phyloP scores from a whole-genome alignment of 2,888 invertebrate genomes.

The Epicampocera succincta region DNA sequence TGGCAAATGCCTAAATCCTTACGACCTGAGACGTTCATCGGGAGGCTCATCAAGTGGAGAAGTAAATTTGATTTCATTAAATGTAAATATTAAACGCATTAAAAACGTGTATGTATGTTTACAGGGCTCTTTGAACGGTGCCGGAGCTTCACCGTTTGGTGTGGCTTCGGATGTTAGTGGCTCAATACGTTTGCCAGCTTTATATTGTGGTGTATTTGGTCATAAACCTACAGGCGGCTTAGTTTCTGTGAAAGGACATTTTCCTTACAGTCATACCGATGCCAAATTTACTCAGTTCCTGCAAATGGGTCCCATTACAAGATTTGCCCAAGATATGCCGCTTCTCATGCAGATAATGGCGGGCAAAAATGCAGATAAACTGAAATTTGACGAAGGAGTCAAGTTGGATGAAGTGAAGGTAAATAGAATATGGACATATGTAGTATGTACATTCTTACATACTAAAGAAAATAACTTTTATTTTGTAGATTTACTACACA shows the following conservation, averaged over 20 bases:
- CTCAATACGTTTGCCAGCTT: constrained; percentile 91
- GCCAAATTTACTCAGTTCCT: constrained; percentile 83
- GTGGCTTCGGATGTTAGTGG: constrained; percentile 93
- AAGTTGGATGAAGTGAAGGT: constrained; percentile 83
- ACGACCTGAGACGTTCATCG: constrained; percentile 87
- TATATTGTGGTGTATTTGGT: constrained; percentile 93
- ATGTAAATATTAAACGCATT: not conserved
- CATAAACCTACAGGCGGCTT: constrained; percentile 92
- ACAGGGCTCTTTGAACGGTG: constrained; percentile 86
- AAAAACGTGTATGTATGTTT: constrained; percentile 71
- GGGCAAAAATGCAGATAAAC: constrained; percentile 80
- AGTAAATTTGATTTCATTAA: constrained; percentile 37
- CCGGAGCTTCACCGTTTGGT: constrained; percentile 89
- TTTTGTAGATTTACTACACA: constrained; percentile 75
- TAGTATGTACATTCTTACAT: too few relatives aligned
- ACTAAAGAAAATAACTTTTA: not conserved
- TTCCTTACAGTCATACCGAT: constrained; percentile 83
- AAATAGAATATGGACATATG: not conserved
- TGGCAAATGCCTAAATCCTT: constrained; percentile 92
- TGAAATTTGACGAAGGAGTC: constrained; percentile 83
- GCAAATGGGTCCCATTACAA: constrained; percentile 88
- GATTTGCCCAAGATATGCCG: constrained; percentile 89
- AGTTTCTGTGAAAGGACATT: constrained; percentile 84
- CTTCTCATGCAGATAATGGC: constrained; percentile 86
- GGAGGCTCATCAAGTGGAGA: constrained; percentile 97